Evolutionary conservation across 1,140 invertebrate species (phyloP).

Genomic region (Brachionus manjavacas): DNA sequence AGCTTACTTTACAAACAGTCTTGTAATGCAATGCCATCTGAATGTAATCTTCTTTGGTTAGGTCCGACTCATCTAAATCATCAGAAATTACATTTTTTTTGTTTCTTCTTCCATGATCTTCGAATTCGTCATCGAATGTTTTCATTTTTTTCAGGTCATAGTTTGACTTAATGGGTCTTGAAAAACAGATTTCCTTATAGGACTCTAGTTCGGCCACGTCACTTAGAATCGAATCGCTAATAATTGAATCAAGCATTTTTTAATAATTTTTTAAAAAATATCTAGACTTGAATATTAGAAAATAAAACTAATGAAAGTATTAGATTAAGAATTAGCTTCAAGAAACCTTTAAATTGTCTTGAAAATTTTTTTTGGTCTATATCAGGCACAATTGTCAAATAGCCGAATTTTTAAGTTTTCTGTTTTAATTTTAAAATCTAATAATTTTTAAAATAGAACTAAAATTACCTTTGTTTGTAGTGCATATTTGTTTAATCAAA

Average conservation of each 20-base stretch:
- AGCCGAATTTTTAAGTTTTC: not conserved
- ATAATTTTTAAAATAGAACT: not conserved
- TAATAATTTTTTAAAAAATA: not conserved
- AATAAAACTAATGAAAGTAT: not conserved
- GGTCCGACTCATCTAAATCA: not conserved
- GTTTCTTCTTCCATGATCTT: not conserved
- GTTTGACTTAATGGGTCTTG: not conserved
- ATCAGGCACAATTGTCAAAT: not conserved
- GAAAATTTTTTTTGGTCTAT: not conserved
- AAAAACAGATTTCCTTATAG: not conserved
- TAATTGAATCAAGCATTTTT: not conserved
- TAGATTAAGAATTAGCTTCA: not conserved
- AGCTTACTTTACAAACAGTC: constrained; percentile 17
- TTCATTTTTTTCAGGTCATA: not conserved
- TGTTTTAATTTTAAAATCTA: not conserved
- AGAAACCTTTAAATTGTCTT: not conserved
- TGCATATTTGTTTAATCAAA: not conserved
- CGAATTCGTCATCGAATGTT: not conserved
- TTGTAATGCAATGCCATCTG: constrained; percentile 34
- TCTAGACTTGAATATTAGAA: not conserved
- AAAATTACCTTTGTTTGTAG: not conserved
- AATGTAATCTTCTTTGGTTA: constrained; percentile 31
- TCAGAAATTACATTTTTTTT: not conserved
- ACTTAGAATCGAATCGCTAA: not conserved
- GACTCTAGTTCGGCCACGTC: not conserved